These are phyloP conservation scores for Semnornis frantzii DNA, from an alignment of 2,113 vertebrate species.

Conservation along the genomic window DNA sequence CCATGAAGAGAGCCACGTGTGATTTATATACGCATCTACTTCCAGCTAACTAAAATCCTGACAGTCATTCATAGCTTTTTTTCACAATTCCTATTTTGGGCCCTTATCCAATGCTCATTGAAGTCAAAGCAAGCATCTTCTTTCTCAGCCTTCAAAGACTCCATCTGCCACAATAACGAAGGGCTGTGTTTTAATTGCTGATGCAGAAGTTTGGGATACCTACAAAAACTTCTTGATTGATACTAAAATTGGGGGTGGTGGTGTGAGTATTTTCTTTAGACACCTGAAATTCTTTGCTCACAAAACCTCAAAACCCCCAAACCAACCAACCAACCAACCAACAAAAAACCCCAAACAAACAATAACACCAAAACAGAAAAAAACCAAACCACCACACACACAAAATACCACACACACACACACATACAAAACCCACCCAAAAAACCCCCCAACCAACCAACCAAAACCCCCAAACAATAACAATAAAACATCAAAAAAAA, in stretches of 20 bases:
- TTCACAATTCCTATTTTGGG: conserved; percentile 2
- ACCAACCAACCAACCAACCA: too few relatives aligned
- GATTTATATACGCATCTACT: not conserved
- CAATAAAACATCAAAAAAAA: too few relatives aligned
- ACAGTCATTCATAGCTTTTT: conserved; percentile 11
- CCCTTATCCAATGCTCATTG: not conserved
- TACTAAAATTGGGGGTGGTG: not conserved
- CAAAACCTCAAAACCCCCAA: too few relatives aligned
- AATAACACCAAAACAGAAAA: too few relatives aligned
- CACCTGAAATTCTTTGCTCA: not conserved
- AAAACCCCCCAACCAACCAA: too few relatives aligned
- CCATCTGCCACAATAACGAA: conserved; percentile 36
- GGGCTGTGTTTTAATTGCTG: not conserved
- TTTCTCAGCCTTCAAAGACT: conserved; percentile 43
- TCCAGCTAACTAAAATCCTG: not conserved
- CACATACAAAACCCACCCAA: too few relatives aligned
- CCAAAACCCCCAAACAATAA: too few relatives aligned
- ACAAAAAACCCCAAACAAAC: too few relatives aligned
- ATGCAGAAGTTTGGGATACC: not conserved
- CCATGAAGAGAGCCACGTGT: not conserved
- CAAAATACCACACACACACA: too few relatives aligned
- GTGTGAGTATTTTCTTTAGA: not conserved
- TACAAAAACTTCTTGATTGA: not conserved
- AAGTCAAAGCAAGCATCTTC: conserved; percentile 33
- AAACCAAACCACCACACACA: too few relatives aligned